Evolutionary conservation across 2,797 vertebrate species (phyloP).

Genomic region (Sebastolobus altivelis): DNA sequence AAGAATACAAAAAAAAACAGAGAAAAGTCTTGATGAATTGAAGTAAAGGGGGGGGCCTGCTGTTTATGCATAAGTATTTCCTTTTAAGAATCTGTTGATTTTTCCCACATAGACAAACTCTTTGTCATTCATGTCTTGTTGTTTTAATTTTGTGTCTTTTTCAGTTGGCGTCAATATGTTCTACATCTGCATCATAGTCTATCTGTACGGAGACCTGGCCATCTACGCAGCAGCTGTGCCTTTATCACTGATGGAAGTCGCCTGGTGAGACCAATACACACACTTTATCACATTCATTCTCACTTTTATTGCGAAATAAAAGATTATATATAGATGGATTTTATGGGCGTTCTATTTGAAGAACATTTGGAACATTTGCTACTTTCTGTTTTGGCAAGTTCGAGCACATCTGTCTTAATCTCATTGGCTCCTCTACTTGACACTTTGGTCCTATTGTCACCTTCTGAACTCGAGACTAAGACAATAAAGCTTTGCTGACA

Average conservation of each 20-base stretch:
- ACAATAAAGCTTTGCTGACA: conserved; percentile 67
- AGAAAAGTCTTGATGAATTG: too few species aligned
- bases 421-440: neutral
- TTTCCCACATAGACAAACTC: neutral
- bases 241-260: conserved; percentile 95
- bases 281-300: neutral
- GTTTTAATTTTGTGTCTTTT: conserved; percentile 67
- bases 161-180: conserved; percentile 98
- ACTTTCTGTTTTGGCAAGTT: conserved; percentile 15
- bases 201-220: conserved; percentile 97
- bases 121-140: neutral
- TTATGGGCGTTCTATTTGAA: neutral
- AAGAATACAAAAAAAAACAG: too few species aligned
- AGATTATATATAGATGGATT: neutral
- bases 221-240: conserved; percentile 98
- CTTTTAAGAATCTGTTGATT: conserved; percentile 4
- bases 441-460: conserved; percentile 14
- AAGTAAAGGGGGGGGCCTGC: too few species aligned
- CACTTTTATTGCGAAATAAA: conserved; percentile 20
- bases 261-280: conserved; percentile 88
- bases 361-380: conserved; percentile 17
- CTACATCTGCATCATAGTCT: conserved; percentile 98
- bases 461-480: conserved; percentile 44
- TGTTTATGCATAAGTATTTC: neutral
- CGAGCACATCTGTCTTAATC: neutral